Conservation (phyloP, 1,140 invertebrate genomes). For the Drosophila kanapiae region DNA sequence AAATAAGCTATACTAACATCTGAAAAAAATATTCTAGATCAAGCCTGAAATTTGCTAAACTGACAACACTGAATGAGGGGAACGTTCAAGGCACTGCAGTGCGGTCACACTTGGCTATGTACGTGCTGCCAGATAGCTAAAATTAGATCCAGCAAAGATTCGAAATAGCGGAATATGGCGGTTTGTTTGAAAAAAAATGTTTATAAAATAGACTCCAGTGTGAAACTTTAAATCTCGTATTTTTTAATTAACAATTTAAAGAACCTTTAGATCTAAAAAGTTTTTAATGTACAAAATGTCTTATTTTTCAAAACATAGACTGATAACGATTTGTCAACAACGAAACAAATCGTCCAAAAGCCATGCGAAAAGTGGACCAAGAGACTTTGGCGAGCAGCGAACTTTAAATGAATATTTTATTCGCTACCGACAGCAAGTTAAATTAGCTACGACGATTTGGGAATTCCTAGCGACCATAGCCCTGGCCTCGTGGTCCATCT, state of each 20-base stretch:
- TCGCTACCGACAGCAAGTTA: constrained; percentile 41
- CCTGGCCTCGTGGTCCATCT: constrained; percentile 45
- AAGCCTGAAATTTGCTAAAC: too few relatives aligned
- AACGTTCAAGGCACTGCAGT: too few relatives aligned
- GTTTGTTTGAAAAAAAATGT: neutral
- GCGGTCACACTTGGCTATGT: too few relatives aligned
- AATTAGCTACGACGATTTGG: constrained; percentile 49
- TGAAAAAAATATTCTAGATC: too few relatives aligned
- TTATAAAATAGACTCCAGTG: too few relatives aligned
- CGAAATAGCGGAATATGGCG: neutral
- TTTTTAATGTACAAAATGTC: neutral
- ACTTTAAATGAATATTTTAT: constrained; percentile 40
- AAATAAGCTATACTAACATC: too few relatives aligned
- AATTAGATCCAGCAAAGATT: neutral
- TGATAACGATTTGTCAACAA: constrained; percentile 10
- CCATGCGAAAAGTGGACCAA: constrained; percentile 36
- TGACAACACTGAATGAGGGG: too few relatives aligned
- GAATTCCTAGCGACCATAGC: constrained; percentile 60
- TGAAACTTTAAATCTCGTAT: too few relatives aligned
- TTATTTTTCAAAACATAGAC: neutral
- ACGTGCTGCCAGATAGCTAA: neutral
- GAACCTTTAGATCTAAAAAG: neutral
- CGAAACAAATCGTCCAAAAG: constrained; percentile 37
- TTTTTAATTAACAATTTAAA: neutral
- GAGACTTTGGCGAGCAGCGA: constrained; percentile 33